phyloP scores from a whole-genome alignment of 2,113 vertebrate genomes.

The Myanophis thanlyinensis region DNA sequence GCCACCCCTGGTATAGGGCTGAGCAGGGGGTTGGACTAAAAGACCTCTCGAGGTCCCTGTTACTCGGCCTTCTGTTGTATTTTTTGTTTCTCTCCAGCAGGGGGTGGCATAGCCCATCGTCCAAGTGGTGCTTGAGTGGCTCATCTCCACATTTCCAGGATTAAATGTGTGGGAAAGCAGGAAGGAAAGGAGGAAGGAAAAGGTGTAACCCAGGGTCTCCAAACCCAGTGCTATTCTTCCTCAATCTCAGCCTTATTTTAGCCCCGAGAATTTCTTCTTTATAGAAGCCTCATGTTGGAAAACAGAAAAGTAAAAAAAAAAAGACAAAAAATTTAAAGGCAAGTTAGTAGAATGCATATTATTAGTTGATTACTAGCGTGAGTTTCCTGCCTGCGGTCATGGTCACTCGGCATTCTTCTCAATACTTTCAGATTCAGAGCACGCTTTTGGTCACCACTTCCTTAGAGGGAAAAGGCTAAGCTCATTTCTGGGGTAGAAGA shows the following conservation, averaged over 20 bases:
- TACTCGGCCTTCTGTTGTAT: background rate
- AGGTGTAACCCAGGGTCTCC: background rate
- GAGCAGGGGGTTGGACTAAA: too few relatives aligned
- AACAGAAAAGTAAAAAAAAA: background rate
- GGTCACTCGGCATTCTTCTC: background rate
- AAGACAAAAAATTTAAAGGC: background rate
- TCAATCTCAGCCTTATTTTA: background rate
- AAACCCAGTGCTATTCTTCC: background rate
- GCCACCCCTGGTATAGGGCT: too few relatives aligned
- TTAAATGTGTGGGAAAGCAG: background rate
- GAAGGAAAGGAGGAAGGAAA: background rate
- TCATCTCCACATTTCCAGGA: background rate
- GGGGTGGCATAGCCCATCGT: background rate
- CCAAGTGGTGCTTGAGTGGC: rapidly evolving
- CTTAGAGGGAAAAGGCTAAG: background rate
- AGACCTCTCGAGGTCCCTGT: background rate
- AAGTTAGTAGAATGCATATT: background rate
- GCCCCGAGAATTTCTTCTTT: background rate
- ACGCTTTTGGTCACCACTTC: background rate
- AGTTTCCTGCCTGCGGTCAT: conserved; percentile 18
- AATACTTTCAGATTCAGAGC: background rate
- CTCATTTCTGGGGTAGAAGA: background rate
- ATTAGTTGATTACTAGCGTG: background rate
- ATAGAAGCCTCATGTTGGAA: background rate
- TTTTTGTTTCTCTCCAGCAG: background rate